Evolutionary conservation across 1,140 invertebrate species (phyloP).

Genomic region (Trichomalopsis sarcophagae): DNA sequence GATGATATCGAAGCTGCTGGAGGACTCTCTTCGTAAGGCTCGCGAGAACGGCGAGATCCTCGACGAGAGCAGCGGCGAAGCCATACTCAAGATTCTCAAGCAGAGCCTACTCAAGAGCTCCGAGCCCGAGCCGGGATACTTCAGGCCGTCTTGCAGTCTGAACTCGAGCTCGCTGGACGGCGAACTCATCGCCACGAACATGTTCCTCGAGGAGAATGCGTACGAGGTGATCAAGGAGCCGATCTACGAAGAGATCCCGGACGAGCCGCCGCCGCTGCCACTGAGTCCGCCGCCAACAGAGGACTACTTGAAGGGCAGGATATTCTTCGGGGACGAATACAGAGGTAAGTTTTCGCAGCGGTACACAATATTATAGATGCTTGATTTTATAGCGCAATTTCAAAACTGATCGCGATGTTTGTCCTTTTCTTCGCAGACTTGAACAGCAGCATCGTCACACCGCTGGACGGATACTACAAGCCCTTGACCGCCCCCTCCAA

Average conservation of each 20-base stretch:
- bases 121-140: conserved; percentile 65
- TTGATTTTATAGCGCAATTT: neutral
- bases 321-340: conserved; percentile 79
- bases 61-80: conserved; percentile 69
- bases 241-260: conserved; percentile 91
- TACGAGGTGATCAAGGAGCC: conserved; percentile 90
- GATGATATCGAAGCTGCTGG: conserved; percentile 69
- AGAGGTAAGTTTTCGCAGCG: conserved; percentile 62
- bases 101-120: conserved; percentile 70
- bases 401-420: neutral
- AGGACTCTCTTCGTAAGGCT: conserved; percentile 71
- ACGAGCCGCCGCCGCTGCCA: conserved; percentile 86
- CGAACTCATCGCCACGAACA: conserved; percentile 65
- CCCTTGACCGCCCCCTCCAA: conserved; percentile 74
- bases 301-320: conserved; percentile 67
- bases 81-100: conserved; percentile 70
- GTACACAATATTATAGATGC: neutral
- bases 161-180: conserved; percentile 62
- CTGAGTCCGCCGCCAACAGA: conserved; percentile 81
- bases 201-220: conserved; percentile 79
- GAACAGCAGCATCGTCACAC: neutral
- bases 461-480: conserved; percentile 19
- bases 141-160: conserved; percentile 69
- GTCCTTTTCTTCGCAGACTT: conserved; percentile 8
- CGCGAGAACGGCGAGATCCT: conserved; percentile 69